Conservation (phyloP, 2,888 invertebrate species). For the Linnaemya tessellans region DNA sequence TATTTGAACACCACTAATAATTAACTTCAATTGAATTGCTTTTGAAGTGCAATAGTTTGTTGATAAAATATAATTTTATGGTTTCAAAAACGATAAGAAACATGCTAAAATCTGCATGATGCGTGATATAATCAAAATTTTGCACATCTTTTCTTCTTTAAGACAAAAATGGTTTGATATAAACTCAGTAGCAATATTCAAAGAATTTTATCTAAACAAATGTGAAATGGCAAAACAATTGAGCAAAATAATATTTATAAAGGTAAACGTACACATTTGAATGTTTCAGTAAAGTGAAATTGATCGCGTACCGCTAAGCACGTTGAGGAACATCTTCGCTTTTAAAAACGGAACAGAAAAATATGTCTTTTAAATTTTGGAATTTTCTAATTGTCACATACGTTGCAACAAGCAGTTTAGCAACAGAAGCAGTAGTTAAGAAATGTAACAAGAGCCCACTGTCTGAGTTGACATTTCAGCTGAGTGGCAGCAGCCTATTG, state of each 20-base stretch:
- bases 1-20: background rate
- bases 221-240: background rate
- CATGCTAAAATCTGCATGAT: constrained; percentile 54
- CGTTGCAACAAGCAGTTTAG: constrained; percentile 7
- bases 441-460: constrained; percentile 78
- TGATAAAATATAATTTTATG: constrained; percentile 6
- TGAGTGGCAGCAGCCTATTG: constrained; percentile 83
- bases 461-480: constrained; percentile 79
- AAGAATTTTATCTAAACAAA: constrained; percentile 12
- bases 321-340: background rate
- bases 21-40: background rate
- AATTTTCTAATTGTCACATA: constrained; percentile 40
- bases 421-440: constrained; percentile 47
- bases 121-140: constrained; percentile 62
- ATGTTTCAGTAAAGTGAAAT: constrained; percentile 56
- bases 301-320: constrained; percentile 35
- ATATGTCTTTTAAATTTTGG: constrained; percentile 34
- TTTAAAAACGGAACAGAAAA: background rate
- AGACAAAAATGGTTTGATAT: background rate
- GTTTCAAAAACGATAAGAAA: too few species aligned
- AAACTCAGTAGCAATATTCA: background rate
- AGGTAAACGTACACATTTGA: constrained; percentile 47
- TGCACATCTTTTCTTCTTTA: background rate
- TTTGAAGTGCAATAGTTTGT: constrained; percentile 8
- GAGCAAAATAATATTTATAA: constrained; percentile 62